phyloP scores from a whole-genome alignment of 2,888 invertebrate genomes.

The Aphodius sticticus region DNA sequence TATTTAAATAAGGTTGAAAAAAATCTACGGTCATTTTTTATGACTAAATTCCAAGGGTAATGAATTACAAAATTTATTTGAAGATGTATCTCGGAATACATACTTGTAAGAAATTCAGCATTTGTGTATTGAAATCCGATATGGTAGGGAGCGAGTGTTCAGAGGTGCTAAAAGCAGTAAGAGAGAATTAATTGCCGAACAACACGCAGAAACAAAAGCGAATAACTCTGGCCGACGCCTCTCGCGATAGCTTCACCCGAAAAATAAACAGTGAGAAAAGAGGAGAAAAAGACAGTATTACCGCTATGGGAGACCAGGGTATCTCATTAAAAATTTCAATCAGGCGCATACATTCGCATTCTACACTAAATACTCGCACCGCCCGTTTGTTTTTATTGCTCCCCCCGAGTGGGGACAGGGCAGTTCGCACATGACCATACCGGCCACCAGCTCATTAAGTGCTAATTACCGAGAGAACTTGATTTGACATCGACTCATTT shows the following conservation, averaged over 20 bases:
- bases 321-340: slow-evolving; percentile 26
- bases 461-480: slow-evolving; percentile 47
- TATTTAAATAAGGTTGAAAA: too few relatives aligned
- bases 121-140: background rate
- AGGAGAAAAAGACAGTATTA: background rate
- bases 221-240: slow-evolving; percentile 4
- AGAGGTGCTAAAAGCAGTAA: background rate
- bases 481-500: slow-evolving; percentile 45
- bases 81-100: background rate
- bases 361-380: slow-evolving; percentile 21
- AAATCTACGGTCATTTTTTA: too few relatives aligned
- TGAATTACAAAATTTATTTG: too few relatives aligned
- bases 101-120: background rate
- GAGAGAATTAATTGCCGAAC: slow-evolving; percentile 21
- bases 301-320: slow-evolving; percentile 11
- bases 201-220: slow-evolving; percentile 25
- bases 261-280: background rate
- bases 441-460: slow-evolving; percentile 42
- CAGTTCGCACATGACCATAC: background rate
- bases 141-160: background rate
- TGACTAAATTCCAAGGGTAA: too few relatives aligned
- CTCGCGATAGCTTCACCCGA: slow-evolving; percentile 4
- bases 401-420: background rate
- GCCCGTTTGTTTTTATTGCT: slow-evolving; percentile 25
- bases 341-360: slow-evolving; percentile 4